These are phyloP conservation scores for Dipodomys spectabilis DNA, from an alignment of 2,113 vertebrate genomes.

Conservation along the genomic window DNA sequence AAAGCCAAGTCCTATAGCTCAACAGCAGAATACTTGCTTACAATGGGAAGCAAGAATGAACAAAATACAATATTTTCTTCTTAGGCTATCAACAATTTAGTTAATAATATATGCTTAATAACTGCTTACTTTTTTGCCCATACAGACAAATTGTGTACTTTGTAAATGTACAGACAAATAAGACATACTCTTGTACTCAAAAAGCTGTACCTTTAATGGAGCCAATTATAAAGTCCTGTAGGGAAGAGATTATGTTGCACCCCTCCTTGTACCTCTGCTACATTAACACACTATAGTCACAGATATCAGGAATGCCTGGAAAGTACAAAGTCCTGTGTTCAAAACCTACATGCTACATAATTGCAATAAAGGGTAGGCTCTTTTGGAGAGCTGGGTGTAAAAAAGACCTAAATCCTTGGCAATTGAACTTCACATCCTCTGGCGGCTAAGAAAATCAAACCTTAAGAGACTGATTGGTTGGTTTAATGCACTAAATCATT, in stretches of 20 bases:
- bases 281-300: not conserved
- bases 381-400: not conserved
- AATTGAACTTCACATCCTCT: conserved; percentile 32
- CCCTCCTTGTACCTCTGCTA: not conserved
- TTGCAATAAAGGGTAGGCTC: not conserved
- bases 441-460: conserved; percentile 10
- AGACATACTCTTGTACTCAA: not conserved
- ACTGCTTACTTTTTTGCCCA: not conserved
- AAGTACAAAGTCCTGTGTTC: too few species aligned
- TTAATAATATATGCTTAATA: not conserved
- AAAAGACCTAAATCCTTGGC: not conserved
- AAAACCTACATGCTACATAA: too few species aligned
- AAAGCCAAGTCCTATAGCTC: not conserved
- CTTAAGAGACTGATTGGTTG: not conserved
- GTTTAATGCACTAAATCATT: conserved; percentile 10
- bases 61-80: too few species aligned
- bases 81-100: not conserved
- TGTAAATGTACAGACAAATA: conserved; percentile 19
- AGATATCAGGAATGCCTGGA: not conserved
- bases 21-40: not conserved
- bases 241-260: not conserved
- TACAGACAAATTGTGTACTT: not conserved
- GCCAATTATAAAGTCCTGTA: not conserved
- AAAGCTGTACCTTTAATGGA: not conserved
- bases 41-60: not conserved